Conservation (phyloP, 2,797 vertebrate genomes). For the Australoheros facetus region DNA sequence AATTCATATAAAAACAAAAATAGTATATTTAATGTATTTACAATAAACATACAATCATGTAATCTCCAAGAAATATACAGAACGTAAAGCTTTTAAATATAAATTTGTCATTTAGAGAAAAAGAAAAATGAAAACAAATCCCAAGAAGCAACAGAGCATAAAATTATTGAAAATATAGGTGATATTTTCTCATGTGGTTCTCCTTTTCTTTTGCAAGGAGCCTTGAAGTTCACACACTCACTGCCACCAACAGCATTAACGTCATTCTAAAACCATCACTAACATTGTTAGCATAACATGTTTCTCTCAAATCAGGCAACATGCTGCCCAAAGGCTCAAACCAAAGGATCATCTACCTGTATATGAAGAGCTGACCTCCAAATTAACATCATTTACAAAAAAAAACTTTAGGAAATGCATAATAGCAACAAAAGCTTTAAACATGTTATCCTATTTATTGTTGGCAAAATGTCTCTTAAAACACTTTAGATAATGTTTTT, state of each 20-base stretch:
- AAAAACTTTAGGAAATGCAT: not conserved
- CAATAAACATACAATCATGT: conserved; percentile 82
- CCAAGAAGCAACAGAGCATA: conserved; percentile 65
- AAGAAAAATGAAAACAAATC: conserved; percentile 42
- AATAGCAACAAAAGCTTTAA: conserved; percentile 24
- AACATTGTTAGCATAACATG: conserved; percentile 61
- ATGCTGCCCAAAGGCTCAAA: conserved; percentile 70
- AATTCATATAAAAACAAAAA: conserved; percentile 76
- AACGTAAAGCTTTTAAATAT: conserved; percentile 75
- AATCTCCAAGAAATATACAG: conserved; percentile 74
- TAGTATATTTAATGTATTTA: conserved; percentile 83
- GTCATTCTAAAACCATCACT: conserved; percentile 56
- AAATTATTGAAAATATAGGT: conserved; percentile 70
- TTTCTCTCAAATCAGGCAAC: conserved; percentile 63
- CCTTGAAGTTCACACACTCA: conserved; percentile 55
- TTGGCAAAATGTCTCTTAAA: conserved; percentile 30
- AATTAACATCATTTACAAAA: conserved; percentile 37
- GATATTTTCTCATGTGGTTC: conserved; percentile 67
- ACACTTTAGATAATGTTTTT: conserved; percentile 10
- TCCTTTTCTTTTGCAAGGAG: conserved; percentile 58
- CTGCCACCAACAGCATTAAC: conserved; percentile 45
- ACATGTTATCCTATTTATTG: conserved; percentile 14
- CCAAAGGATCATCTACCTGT: conserved; percentile 41
- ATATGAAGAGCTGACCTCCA: conserved; percentile 68
- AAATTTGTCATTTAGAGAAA: conserved; percentile 62